Evolutionary conservation across 2,797 vertebrate genomes (phyloP).

Genomic region (Phoeniculus purpureus): DNA sequence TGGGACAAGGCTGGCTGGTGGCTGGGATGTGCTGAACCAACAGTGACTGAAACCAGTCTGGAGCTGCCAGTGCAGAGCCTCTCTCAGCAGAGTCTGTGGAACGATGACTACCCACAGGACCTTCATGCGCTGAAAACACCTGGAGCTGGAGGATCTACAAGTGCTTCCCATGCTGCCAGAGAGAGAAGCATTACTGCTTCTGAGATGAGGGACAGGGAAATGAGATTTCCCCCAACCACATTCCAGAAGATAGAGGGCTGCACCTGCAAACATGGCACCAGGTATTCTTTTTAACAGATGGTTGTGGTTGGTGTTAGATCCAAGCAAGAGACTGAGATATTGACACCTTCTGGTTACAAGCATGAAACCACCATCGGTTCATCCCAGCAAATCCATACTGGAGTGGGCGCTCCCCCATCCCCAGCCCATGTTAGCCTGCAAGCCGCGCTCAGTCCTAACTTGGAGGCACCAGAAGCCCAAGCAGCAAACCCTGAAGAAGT

Average conservation of each 20-base stretch:
- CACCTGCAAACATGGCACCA: too few relatives aligned
- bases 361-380: neutral
- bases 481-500: neutral
- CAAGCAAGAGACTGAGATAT: too few relatives aligned
- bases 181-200: neutral
- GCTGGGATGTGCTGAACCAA: neutral
- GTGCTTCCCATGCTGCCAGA: neutral
- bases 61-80: neutral
- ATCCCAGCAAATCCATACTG: neutral
- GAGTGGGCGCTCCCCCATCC: neutral
- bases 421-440: neutral
- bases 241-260: too few relatives aligned
- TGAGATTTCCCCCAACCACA: neutral
- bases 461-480: neutral
- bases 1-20: neutral
- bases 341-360: too few relatives aligned
- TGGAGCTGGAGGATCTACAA: neutral
- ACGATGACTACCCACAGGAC: neutral
- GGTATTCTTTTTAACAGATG: too few relatives aligned
- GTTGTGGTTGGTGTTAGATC: too few relatives aligned
- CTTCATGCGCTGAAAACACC: neutral
- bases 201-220: neutral
- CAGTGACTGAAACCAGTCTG: neutral
- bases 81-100: neutral
- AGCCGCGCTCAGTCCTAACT: neutral